Conservation (phyloP, 2,113 vertebrate species). For the Odobenus rosmarus region DNA sequence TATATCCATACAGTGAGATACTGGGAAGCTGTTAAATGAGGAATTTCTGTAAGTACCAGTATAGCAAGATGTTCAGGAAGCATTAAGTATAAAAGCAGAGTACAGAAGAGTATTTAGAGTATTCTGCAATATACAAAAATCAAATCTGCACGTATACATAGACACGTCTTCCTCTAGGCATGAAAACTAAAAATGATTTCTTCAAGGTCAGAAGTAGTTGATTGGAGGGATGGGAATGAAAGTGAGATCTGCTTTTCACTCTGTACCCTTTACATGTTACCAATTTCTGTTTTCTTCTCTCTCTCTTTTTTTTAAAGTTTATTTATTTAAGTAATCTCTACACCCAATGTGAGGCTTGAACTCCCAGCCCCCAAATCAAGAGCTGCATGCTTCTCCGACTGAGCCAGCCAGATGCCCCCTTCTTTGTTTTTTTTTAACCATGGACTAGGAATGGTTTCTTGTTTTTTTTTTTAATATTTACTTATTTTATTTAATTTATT, state of each 20-base stretch:
- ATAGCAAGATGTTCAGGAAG: neutral
- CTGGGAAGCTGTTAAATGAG: neutral
- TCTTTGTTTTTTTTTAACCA: neutral
- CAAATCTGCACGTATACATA: neutral
- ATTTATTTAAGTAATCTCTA: neutral
- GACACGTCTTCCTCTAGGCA: neutral
- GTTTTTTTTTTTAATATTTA: neutral
- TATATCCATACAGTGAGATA: neutral
- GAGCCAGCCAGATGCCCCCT: neutral
- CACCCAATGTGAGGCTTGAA: neutral
- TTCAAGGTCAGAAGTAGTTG: neutral
- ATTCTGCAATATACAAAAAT: neutral
- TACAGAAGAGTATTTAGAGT: neutral
- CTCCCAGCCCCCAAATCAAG: neutral
- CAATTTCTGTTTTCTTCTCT: neutral
- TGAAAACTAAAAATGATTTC: conserved; percentile 1
- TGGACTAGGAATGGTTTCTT: neutral
- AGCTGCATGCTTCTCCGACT: neutral
- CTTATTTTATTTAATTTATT: no score
- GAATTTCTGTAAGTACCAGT: neutral
- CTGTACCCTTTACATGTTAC: neutral
- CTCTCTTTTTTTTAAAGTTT: neutral
- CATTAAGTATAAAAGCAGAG: neutral
- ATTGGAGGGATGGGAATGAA: neutral
- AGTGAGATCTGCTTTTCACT: neutral